A percentile compares a stretch with the other conserved stretches of the same genome.
Evolutionary conservation across 2,888 invertebrate genomes (phyloP).

Genomic region (Ashinkailepas kermadecensis): DNA sequence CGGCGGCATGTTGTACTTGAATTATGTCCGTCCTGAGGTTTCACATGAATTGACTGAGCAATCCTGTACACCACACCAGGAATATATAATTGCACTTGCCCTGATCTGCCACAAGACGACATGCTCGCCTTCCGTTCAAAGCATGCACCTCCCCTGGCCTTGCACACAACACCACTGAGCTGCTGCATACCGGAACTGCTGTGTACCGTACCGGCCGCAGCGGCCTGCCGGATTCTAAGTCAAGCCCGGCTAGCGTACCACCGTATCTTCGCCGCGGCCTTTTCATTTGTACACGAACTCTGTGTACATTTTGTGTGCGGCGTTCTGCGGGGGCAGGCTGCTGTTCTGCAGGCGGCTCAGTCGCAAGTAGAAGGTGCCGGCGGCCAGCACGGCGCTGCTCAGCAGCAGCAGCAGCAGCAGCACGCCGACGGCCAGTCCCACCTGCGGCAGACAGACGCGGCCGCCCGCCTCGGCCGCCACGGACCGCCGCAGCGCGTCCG

Average conservation of each 20-base stretch:
- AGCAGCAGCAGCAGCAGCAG: slow-evolving; percentile 26
- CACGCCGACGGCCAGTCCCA: slow-evolving; percentile 25
- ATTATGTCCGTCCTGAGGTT: not conserved
- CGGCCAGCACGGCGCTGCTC: slow-evolving; percentile 27
- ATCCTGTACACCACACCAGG: no score
- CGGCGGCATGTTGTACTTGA: not conserved
- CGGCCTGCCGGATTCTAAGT: no score
- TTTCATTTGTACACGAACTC: slow-evolving; percentile 1
- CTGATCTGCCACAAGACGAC: no score
- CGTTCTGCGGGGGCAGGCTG: not conserved
- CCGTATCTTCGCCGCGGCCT: no score
- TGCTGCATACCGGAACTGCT: no score
- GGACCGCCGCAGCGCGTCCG: not conserved
- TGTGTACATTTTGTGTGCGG: not conserved
- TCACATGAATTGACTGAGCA: no score
- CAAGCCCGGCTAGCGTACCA: no score
- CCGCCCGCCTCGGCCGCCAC: slow-evolving; percentile 2
- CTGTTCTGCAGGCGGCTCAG: slow-evolving; percentile 12
- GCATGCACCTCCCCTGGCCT: no score
- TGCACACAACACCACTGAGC: no score
- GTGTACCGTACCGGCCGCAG: no score
- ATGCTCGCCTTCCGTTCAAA: no score
- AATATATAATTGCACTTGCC: no score
- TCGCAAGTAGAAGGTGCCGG: slow-evolving; percentile 25
- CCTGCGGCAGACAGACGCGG: slow-evolving; percentile 27